Evolutionary conservation across 2,113 vertebrate genomes (phyloP).

Genomic region (Cyrtonyx montezumae): DNA sequence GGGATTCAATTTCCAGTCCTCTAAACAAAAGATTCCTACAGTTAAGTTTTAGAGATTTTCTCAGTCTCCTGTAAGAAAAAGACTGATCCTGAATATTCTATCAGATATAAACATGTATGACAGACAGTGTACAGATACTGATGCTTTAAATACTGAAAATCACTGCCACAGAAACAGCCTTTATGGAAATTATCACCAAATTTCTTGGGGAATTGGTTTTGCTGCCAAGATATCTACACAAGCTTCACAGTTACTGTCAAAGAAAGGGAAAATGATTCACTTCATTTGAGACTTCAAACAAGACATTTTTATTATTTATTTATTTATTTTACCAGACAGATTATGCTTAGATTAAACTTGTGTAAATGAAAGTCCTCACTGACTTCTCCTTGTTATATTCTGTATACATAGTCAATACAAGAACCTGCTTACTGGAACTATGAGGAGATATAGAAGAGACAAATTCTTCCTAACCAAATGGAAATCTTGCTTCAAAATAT

Average conservation of each 20-base stretch:
- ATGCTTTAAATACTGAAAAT: neutral
- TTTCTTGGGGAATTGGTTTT: slow-evolving; percentile 29
- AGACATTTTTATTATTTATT: neutral
- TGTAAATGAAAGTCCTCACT: neutral
- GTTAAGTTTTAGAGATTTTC: neutral
- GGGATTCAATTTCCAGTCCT: neutral
- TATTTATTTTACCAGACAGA: neutral
- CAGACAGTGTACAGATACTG: neutral
- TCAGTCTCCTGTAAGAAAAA: neutral
- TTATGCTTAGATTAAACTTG: slow-evolving; percentile 6
- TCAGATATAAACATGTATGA: neutral
- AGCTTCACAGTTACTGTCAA: slow-evolving; percentile 26
- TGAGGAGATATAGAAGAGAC: neutral
- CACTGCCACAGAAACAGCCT: neutral
- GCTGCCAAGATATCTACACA: slow-evolving; percentile 40
- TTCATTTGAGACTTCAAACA: neutral
- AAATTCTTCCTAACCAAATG: too few relatives aligned
- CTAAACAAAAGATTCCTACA: neutral
- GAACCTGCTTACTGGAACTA: neutral
- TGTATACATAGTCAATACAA: neutral
- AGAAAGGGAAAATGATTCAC: slow-evolving; percentile 25
- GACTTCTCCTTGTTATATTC: neutral
- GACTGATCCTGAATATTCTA: neutral
- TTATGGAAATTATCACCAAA: neutral
- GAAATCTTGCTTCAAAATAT: neutral